Percentiles rank a stretch among this genome's conserved stretches.
These are phyloP conservation scores for Hiodon tergisus DNA, from an alignment of 2,113 vertebrate species.

Conservation along the genomic window DNA sequence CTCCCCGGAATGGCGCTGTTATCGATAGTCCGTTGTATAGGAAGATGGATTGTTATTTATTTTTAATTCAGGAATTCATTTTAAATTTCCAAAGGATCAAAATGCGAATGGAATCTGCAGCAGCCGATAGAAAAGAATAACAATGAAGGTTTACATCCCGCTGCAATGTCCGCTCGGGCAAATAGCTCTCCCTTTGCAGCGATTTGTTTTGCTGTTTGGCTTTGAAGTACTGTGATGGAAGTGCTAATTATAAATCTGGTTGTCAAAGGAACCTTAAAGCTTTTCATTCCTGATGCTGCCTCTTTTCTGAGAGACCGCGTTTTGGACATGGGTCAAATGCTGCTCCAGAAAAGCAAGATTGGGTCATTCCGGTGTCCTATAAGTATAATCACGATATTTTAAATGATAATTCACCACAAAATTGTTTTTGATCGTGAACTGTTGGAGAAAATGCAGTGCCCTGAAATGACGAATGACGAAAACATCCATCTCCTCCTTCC, in stretches of 20 bases:
- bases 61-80: not conserved
- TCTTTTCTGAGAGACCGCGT: not conserved
- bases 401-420: too few species aligned
- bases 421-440: too few species aligned
- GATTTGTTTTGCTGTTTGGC: not conserved
- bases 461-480: too few species aligned
- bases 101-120: not conserved
- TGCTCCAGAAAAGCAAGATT: too few species aligned
- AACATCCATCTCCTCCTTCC: too few species aligned
- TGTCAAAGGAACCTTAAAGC: not conserved
- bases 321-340: too few species aligned
- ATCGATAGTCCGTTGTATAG: not conserved
- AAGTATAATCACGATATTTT: too few species aligned
- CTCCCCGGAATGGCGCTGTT: not conserved
- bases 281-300: not conserved
- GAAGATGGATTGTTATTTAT: not conserved
- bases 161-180: slow-evolving; percentile 1
- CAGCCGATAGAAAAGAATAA: not conserved
- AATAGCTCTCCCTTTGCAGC: not conserved
- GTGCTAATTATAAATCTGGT: slow-evolving; percentile 1
- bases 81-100: not conserved
- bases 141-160: not conserved
- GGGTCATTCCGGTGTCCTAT: too few species aligned
- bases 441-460: too few species aligned
- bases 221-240: not conserved